Conservation (phyloP, 2,113 vertebrate species). For the Lota lota region DNA sequence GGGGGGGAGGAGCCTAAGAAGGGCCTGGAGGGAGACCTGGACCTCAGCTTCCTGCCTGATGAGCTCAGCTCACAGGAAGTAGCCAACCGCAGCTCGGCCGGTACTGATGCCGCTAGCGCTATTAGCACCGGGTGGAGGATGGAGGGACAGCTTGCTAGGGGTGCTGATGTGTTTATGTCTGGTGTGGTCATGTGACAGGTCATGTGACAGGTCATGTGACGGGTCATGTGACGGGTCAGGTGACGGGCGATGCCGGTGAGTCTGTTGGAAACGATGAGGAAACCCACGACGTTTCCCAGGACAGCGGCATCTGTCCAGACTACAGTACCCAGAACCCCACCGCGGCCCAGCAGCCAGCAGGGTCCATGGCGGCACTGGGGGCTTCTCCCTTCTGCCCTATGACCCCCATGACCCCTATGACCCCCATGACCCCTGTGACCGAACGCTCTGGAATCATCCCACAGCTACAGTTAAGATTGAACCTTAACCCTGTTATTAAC, state of each 20-base stretch:
- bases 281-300: constrained; percentile 37
- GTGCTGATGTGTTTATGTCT: too few species aligned
- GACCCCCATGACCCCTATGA: constrained; percentile 85
- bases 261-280: neutral
- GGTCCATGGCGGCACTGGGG: constrained; percentile 1
- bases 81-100: neutral
- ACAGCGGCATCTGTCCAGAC: constrained; percentile 44
- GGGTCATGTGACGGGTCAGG: too few species aligned
- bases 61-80: neutral
- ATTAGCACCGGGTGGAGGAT: too few species aligned
- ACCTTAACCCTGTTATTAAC: too few species aligned
- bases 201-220: too few species aligned
- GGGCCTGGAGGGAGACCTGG: constrained; percentile 70
- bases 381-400: constrained; percentile 63
- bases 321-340: constrained; percentile 30
- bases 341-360: constrained; percentile 19
- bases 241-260: neutral
- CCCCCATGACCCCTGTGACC: constrained; percentile 77
- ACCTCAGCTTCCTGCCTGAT: constrained; percentile 88
- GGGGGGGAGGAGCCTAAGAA: neutral
- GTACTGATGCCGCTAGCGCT: too few species aligned
- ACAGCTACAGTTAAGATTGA: constrained; percentile 84
- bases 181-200: too few species aligned
- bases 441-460: constrained; percentile 90
- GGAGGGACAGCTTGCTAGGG: too few species aligned